These are phyloP conservation scores for Acinonyx jubatus DNA, from an alignment of 2,113 vertebrate genomes.

Conservation along the genomic window DNA sequence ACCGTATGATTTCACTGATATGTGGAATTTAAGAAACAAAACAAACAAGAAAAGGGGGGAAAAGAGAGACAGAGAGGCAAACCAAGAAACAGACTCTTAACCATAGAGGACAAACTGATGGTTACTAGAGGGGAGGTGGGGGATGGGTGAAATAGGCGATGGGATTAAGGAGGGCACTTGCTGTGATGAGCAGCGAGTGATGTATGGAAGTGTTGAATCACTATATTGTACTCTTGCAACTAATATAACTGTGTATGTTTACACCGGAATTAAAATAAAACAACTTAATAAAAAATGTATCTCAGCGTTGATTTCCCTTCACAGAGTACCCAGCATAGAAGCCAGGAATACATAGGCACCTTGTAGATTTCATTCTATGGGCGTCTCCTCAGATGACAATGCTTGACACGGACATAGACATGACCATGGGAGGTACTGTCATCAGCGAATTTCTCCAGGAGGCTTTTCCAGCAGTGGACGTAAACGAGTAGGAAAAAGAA, in stretches of 20 bases:
- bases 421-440: neutral
- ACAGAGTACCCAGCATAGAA: neutral
- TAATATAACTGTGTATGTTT: neutral
- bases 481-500: neutral
- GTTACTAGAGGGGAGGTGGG: neutral
- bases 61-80: neutral
- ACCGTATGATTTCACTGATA: neutral
- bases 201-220: neutral
- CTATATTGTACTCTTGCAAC: neutral
- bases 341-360: neutral
- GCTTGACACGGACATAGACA: neutral
- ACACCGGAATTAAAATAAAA: neutral
- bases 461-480: neutral
- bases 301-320: neutral
- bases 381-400: neutral
- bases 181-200: neutral
- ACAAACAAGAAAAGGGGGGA: neutral
- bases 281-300: neutral
- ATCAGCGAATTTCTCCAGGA: neutral
- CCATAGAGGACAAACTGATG: neutral
- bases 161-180: neutral
- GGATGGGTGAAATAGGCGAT: neutral
- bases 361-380: neutral
- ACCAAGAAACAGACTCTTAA: neutral
- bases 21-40: neutral